A percentile compares a stretch with the other conserved stretches of the same genome.
Conservation (phyloP, 2,888 invertebrate species). For the Drosophila cracens region DNA sequence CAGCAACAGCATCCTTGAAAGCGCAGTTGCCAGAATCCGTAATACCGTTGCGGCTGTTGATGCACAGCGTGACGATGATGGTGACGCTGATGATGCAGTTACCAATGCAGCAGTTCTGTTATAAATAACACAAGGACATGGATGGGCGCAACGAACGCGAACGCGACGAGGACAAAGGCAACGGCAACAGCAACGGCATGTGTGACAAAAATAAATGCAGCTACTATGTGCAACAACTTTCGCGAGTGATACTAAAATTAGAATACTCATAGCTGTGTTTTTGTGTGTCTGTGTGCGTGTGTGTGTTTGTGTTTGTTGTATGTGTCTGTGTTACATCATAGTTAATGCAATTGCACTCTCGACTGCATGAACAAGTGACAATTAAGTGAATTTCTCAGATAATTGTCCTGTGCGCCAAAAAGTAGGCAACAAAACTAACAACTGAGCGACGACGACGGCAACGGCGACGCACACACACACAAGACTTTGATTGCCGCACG, state of each 20-base stretch:
- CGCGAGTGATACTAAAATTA: conserved; percentile 57
- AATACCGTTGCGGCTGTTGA: conserved; percentile 36
- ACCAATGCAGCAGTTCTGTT: conserved; percentile 47
- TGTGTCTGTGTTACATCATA: conserved; percentile 41
- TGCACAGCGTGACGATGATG: conserved; percentile 25
- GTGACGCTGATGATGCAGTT: conserved; percentile 49
- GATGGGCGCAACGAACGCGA: conserved; percentile 67
- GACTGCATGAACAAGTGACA: conserved; percentile 53
- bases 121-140: conserved; percentile 81
- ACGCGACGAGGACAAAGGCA: conserved; percentile 54
- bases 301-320: conserved; percentile 19
- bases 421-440: conserved; percentile 36
- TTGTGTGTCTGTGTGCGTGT: conserved; percentile 12
- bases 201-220: conserved; percentile 53
- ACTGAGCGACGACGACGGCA: conserved; percentile 14
- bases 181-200: conserved; percentile 27
- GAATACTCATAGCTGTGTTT: conserved; percentile 29
- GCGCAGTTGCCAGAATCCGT: conserved; percentile 29
- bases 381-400: conserved; percentile 70
- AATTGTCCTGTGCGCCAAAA: conserved; percentile 58
- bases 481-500: conserved; percentile 37
- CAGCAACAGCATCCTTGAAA: conserved; percentile 53
- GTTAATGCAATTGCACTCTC: conserved; percentile 70
- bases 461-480: conserved; percentile 15
- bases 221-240: conserved; percentile 16